phyloP scores from a whole-genome alignment of 2,888 invertebrate species.

The Netelia melanura region DNA sequence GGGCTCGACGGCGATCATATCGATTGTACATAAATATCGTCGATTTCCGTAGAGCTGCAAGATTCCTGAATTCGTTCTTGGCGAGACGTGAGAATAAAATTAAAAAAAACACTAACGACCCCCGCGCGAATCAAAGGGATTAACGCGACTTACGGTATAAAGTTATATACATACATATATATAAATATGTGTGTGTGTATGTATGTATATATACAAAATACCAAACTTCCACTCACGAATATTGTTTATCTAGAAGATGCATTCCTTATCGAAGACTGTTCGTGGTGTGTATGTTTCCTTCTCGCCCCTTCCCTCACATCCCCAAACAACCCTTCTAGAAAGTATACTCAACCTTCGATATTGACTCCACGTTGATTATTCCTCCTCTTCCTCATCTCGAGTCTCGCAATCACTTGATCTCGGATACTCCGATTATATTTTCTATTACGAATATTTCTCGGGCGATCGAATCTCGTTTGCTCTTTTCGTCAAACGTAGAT shows the following conservation, averaged over 20 bases:
- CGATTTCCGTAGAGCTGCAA: background rate
- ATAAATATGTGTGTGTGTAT: background rate
- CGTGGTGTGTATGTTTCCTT: slow-evolving; percentile 57
- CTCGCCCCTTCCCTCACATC: slow-evolving; percentile 34
- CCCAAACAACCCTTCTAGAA: slow-evolving; percentile 43
- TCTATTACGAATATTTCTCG: slow-evolving; percentile 31
- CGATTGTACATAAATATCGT: slow-evolving; percentile 57
- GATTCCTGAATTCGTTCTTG: slow-evolving; percentile 11
- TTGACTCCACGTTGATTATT: slow-evolving; percentile 58
- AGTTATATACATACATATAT: slow-evolving; percentile 21
- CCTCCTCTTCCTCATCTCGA: slow-evolving; percentile 53
- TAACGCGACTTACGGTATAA: slow-evolving; percentile 54
- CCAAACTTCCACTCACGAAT: slow-evolving; percentile 72
- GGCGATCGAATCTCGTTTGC: slow-evolving; percentile 55
- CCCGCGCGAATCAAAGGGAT: slow-evolving; percentile 32
- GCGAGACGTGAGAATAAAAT: background rate
- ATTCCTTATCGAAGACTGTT: slow-evolving; percentile 82
- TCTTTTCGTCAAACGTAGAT: slow-evolving; percentile 28
- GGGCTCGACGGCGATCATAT: slow-evolving; percentile 17
- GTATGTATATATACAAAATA: slow-evolving; percentile 51
- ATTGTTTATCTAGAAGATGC: slow-evolving; percentile 76
- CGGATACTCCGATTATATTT: slow-evolving; percentile 48
- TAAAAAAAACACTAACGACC: background rate
- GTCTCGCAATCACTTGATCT: slow-evolving; percentile 50
- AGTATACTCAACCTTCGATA: slow-evolving; percentile 59